phyloP scores from a whole-genome alignment of 1,140 invertebrate species.

The Drosophila watanabei region DNA sequence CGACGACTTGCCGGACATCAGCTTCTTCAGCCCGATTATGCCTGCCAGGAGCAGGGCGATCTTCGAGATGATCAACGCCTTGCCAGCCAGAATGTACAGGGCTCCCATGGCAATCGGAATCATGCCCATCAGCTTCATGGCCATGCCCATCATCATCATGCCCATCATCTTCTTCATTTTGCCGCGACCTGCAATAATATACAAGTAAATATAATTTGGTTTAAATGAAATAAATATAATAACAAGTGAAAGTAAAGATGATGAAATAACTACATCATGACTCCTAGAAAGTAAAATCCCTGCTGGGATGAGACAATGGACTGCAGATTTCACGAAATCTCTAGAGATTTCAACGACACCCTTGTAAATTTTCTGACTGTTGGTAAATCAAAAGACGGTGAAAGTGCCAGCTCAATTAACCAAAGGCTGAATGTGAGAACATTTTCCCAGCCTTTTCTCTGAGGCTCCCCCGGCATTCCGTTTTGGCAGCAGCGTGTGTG shows the following conservation, averaged over 20 bases:
- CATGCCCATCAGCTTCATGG: constrained; percentile 91
- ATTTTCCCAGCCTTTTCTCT: constrained; percentile 27
- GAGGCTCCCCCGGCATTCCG: constrained; percentile 15
- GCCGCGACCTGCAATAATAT: constrained; percentile 87
- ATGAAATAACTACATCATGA: constrained; percentile 2
- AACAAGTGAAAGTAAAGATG: neutral
- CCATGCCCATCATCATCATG: constrained; percentile 93
- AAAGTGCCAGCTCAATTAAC: constrained; percentile 60
- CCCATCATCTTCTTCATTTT: constrained; percentile 94
- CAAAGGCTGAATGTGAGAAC: constrained; percentile 68
- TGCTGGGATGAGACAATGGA: constrained; percentile 5
- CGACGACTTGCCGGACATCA: constrained; percentile 89
- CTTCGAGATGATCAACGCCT: constrained; percentile 92
- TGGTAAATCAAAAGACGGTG: constrained; percentile 40
- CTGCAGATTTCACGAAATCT: neutral
- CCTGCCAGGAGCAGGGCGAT: constrained; percentile 91
- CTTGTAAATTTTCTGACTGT: constrained; percentile 25
- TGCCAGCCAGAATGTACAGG: constrained; percentile 91
- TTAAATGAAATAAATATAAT: neutral
- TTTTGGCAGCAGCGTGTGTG: constrained; percentile 56
- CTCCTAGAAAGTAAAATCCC: neutral
- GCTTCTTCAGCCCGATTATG: constrained; percentile 92
- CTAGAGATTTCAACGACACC: neutral
- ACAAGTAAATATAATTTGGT: neutral
- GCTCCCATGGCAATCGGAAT: constrained; percentile 91